These are phyloP conservation scores for Gymnodraco acuticeps DNA, from an alignment of 2,797 vertebrate genomes.

Conservation along the genomic window DNA sequence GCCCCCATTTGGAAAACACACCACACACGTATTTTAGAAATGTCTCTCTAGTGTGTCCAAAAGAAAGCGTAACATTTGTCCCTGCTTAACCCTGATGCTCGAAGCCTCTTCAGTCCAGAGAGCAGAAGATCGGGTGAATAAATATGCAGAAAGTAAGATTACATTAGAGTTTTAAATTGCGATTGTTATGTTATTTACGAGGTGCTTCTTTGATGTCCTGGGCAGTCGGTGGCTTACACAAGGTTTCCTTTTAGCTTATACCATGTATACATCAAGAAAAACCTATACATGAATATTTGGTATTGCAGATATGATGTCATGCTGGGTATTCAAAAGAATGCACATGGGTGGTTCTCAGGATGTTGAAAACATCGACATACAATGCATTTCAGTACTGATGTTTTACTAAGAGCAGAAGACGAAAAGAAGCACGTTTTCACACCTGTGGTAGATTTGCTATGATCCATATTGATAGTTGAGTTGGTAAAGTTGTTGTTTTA, in stretches of 20 bases:
- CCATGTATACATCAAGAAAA: not conserved
- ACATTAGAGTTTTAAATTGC: too few relatives aligned
- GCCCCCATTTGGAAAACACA: slow-evolving; percentile 40
- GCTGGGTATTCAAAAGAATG: not conserved
- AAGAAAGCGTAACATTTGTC: slow-evolving; percentile 23
- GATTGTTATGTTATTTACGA: too few relatives aligned
- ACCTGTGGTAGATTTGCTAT: not conserved
- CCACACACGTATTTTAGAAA: slow-evolving; percentile 41
- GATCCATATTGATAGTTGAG: not conserved
- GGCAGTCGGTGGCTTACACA: not conserved
- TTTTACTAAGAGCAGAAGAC: not conserved
- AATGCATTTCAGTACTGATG: slow-evolving; percentile 3
- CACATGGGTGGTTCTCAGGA: not conserved
- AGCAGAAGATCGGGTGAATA: not conserved
- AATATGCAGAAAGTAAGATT: not conserved
- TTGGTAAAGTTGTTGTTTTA: slow-evolving; percentile 1
- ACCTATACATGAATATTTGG: too few relatives aligned
- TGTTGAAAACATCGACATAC: not conserved
- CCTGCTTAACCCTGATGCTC: slow-evolving; percentile 25
- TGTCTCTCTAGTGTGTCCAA: slow-evolving; percentile 18
- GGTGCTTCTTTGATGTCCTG: not conserved
- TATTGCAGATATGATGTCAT: not conserved
- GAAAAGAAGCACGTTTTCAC: not conserved
- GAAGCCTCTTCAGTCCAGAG: not conserved
- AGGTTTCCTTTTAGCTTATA: not conserved